Evolutionary conservation across 1,140 invertebrate species (phyloP).

Genomic region (Steinernema khuongi): DNA sequence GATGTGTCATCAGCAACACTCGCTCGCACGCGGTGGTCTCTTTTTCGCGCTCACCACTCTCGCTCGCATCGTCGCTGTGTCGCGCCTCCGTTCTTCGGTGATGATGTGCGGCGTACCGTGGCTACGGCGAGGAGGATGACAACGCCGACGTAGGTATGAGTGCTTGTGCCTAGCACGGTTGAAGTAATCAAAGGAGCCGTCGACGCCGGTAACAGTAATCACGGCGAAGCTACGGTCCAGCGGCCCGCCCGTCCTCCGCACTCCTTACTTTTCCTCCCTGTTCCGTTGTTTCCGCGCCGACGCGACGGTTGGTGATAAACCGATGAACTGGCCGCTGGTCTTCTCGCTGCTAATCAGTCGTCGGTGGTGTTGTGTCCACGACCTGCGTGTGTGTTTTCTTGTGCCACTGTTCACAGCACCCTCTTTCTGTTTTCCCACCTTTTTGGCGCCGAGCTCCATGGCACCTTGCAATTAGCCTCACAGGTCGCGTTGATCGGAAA

Average conservation of each 20-base stretch:
- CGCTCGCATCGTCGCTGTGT: neutral
- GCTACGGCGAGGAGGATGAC: neutral
- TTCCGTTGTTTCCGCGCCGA: neutral
- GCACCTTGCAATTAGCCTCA: too few species aligned
- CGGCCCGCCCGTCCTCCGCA: neutral
- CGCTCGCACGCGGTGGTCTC: constrained; percentile 4
- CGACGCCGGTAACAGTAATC: neutral
- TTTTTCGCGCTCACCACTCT: constrained; percentile 3
- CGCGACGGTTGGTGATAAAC: neutral
- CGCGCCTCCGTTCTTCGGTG: neutral
- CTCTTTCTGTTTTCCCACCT: neutral
- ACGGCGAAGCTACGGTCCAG: neutral
- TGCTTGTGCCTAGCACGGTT: constrained; percentile 10
- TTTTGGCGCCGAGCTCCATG: neutral
- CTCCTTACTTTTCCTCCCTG: neutral
- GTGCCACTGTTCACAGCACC: constrained; percentile 1
- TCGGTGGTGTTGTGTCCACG: neutral
- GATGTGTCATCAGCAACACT: constrained; percentile 13
- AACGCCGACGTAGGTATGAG: neutral
- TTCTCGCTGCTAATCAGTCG: neutral
- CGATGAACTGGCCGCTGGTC: constrained; percentile 13
- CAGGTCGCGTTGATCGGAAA: neutral
- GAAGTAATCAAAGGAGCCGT: constrained; percentile 2
- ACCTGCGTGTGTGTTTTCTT: neutral
- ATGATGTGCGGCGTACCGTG: neutral